These are phyloP conservation scores for Genyomyrus donnyi DNA, from an alignment of 2,113 vertebrate species.

Conservation along the genomic window DNA sequence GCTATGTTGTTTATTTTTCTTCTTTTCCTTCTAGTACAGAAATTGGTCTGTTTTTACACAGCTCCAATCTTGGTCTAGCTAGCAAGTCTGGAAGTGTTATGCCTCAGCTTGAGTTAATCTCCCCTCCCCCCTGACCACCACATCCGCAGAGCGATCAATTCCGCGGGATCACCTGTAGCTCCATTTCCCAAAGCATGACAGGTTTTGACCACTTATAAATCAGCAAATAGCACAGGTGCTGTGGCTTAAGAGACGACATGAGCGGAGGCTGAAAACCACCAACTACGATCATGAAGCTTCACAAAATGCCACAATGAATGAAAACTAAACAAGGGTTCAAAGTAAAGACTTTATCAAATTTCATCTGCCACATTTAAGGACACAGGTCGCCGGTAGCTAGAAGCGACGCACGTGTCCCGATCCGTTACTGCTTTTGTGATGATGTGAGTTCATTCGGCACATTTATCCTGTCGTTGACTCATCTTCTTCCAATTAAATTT, in stretches of 20 bases:
- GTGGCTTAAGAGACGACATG: not conserved
- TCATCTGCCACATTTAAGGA: not conserved
- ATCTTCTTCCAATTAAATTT: not conserved
- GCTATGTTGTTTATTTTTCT: not conserved
- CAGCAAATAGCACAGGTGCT: constrained; percentile 2
- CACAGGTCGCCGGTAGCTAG: not conserved
- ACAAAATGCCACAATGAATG: not conserved
- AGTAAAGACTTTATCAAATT: not conserved
- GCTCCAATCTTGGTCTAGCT: not conserved
- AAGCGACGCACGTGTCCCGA: not conserved
- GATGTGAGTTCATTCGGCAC: not conserved
- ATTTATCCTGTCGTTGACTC: not conserved
- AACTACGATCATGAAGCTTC: not conserved
- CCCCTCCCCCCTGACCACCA: not conserved
- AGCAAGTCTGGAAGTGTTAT: not conserved
- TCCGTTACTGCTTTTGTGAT: not conserved
- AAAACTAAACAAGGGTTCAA: not conserved
- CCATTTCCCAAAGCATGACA: constrained; percentile 24
- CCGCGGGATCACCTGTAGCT: constrained; percentile 29
- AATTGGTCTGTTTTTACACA: constrained; percentile 10
- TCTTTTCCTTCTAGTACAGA: not conserved
- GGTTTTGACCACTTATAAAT: constrained; percentile 20
- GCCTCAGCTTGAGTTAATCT: constrained; percentile 26
- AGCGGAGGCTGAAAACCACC: not conserved
- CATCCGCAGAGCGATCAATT: constrained; percentile 25